These are phyloP conservation scores for Pachycephala philippinensis DNA, from an alignment of 2,113 vertebrate species.

Conservation along the genomic window DNA sequence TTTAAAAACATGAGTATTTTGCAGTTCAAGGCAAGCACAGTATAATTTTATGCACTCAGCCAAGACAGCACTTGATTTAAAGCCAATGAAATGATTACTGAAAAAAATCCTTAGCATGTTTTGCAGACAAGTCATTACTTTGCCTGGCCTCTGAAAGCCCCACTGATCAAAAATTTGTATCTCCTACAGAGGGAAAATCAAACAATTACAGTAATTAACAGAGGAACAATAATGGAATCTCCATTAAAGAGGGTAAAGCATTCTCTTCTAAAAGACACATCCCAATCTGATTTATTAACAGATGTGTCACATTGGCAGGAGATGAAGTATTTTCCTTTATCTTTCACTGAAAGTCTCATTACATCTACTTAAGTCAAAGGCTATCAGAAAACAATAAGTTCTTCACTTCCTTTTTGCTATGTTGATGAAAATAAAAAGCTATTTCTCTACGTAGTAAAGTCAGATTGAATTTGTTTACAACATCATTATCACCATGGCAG, in stretches of 20 bases:
- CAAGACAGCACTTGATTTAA: not conserved
- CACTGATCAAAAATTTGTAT: not conserved
- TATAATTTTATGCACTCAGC: not conserved
- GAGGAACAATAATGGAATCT: not conserved
- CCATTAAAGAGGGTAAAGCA: not conserved
- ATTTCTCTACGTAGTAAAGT: not conserved
- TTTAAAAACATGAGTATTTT: not conserved
- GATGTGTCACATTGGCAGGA: not conserved
- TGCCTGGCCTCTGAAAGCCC: not conserved
- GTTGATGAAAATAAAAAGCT: not conserved
- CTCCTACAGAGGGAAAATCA: not conserved
- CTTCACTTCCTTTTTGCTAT: not conserved
- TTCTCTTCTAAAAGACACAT: not conserved
- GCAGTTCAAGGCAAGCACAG: not conserved
- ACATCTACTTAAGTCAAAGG: not conserved
- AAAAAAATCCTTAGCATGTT: not conserved
- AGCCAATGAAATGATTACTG: not conserved
- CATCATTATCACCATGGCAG: not conserved
- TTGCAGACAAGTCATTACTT: not conserved
- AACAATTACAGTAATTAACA: slow-evolving; percentile 14
- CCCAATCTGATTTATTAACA: not conserved
- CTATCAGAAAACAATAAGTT: not conserved
- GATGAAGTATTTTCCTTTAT: not conserved
- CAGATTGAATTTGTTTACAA: not conserved
- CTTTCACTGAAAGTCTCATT: not conserved